Conservation (phyloP, 2,797 vertebrate genomes). For the Enteromius paludinosus region DNA sequence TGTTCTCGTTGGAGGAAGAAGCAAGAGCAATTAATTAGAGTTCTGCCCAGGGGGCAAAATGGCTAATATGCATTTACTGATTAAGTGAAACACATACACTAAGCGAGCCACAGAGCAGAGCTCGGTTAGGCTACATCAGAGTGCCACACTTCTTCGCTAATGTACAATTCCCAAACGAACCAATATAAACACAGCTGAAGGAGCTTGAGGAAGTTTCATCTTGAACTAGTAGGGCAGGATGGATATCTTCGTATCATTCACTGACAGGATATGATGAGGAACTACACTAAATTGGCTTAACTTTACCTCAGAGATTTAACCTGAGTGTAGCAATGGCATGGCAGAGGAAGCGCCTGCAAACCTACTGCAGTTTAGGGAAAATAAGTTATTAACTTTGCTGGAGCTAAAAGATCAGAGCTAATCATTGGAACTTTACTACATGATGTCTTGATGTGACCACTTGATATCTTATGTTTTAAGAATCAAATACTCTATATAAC, state of each 20-base stretch:
- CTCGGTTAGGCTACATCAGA: conserved; percentile 17
- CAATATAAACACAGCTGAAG: conserved; percentile 45
- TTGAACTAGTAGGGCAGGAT: conserved; percentile 44
- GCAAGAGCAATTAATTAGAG: conserved; percentile 67
- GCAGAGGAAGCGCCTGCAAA: background rate
- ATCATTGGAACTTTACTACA: background rate
- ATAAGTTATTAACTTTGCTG: background rate
- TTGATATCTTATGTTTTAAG: background rate
- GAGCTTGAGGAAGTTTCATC: conserved; percentile 51
- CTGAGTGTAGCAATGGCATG: background rate
- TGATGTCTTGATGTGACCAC: background rate
- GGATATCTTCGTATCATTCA: conserved; percentile 50
- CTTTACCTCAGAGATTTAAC: conserved; percentile 36
- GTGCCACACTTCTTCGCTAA: conserved; percentile 11
- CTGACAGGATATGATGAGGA: conserved; percentile 53
- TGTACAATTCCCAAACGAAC: conserved; percentile 39
- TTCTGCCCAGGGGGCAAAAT: conserved; percentile 59
- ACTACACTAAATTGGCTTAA: conserved; percentile 30
- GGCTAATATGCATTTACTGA: conserved; percentile 67
- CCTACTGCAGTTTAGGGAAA: conserved; percentile 1
- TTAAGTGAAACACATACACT: conserved; percentile 52
- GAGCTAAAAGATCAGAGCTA: background rate
- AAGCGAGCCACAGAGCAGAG: conserved; percentile 49
- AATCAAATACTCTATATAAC: background rate
- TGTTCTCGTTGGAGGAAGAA: conserved; percentile 60